A percentile compares a stretch with the other conserved stretches of the same genome.
phyloP scores from a whole-genome alignment of 1,140 invertebrate genomes.

The Tribolium castaneum region DNA sequence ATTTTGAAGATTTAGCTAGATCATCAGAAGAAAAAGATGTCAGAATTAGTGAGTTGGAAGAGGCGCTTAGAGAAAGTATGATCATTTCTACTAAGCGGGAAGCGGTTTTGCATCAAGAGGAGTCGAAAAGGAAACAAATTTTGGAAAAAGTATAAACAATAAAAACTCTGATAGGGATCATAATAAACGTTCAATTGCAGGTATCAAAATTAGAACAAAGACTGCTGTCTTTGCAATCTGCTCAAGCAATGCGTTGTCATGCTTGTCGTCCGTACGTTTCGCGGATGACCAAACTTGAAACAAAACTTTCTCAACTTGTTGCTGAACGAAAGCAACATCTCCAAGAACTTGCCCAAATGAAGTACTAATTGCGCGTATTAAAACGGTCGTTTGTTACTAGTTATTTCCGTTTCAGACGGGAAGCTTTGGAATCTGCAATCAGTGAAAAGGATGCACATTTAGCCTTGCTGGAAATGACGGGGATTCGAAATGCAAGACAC shows the following conservation, averaged over 20 bases:
- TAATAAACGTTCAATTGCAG: conserved; percentile 65
- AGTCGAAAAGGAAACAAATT: conserved; percentile 70
- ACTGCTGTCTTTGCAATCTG: conserved; percentile 75
- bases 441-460: conserved; percentile 90
- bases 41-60: conserved; percentile 82
- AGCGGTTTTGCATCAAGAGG: conserved; percentile 71
- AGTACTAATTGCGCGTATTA: conserved; percentile 70
- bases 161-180: not conserved
- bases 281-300: conserved; percentile 70
- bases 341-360: conserved; percentile 81
- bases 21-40: conserved; percentile 44
- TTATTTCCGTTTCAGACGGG: conserved; percentile 61
- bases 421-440: conserved; percentile 83
- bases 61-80: conserved; percentile 78
- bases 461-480: conserved; percentile 83
- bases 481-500: conserved; percentile 73
- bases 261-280: conserved; percentile 73
- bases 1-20: not conserved
- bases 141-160: conserved; percentile 69
- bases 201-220: conserved; percentile 78
- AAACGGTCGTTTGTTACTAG: not conserved
- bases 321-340: conserved; percentile 76
- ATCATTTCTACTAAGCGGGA: conserved; percentile 74
- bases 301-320: conserved; percentile 68
- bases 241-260: conserved; percentile 73